These are phyloP conservation scores for Anthoscopus minutus DNA, from an alignment of 2,113 vertebrate species.

Conservation along the genomic window DNA sequence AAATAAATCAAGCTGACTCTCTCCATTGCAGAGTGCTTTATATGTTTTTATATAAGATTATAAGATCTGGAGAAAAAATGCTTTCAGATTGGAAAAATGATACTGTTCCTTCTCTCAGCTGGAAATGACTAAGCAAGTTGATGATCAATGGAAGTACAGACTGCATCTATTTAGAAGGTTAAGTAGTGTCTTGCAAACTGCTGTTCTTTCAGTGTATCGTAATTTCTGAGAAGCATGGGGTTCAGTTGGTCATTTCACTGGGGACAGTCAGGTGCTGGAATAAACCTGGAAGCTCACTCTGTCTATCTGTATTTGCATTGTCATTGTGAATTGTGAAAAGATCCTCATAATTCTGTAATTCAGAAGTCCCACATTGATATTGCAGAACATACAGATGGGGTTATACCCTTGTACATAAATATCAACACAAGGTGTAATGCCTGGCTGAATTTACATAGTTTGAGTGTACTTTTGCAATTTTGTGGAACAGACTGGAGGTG, in stretches of 20 bases:
- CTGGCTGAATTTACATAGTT: background rate
- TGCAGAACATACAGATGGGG: background rate
- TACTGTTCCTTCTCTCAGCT: background rate
- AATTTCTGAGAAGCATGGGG: background rate
- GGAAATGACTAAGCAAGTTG: background rate
- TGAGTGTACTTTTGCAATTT: background rate
- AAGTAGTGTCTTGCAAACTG: background rate
- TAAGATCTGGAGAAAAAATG: background rate
- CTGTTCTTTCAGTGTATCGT: rapidly evolving
- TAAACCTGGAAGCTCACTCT: background rate
- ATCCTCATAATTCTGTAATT: background rate
- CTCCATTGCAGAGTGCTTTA: background rate
- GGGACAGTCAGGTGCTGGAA: background rate
- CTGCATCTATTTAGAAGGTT: background rate
- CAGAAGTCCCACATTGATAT: background rate
- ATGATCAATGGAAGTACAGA: background rate
- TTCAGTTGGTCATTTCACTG: background rate
- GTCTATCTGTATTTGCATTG: background rate
- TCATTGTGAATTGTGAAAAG: background rate
- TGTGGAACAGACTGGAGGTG: background rate
- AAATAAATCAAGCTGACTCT: background rate
- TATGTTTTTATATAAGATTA: background rate
- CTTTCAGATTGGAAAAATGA: background rate
- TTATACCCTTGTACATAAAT: background rate
- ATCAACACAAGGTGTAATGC: background rate